phyloP scores from a whole-genome alignment of 1,140 invertebrate species.

The Drosophila pandora region DNA sequence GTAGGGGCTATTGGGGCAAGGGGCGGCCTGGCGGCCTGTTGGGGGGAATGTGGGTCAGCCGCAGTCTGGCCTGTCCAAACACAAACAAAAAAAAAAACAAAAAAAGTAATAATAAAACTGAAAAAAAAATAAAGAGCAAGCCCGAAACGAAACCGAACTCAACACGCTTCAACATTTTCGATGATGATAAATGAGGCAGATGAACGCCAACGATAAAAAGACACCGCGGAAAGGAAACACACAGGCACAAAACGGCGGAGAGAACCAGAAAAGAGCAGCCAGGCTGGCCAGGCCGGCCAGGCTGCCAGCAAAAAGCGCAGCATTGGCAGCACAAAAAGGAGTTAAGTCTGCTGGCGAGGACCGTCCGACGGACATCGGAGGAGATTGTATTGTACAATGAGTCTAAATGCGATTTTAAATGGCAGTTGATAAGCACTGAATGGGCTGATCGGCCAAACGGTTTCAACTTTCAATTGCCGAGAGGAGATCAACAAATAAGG shows the following conservation, averaged over 20 bases:
- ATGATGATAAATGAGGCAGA: conserved; percentile 66
- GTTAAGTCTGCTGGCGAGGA: conserved; percentile 40
- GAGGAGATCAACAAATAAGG: conserved; percentile 5
- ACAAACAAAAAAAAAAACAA: conserved; percentile 30
- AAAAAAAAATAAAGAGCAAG: conserved; percentile 36
- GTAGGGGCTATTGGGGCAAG: conserved; percentile 1
- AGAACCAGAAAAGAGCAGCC: conserved; percentile 7
- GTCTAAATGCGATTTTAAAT: conserved; percentile 63
- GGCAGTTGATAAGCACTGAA: conserved; percentile 60
- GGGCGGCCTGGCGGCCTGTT: background rate
- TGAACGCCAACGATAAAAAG: conserved; percentile 62
- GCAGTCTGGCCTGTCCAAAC: conserved; percentile 56
- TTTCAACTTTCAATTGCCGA: conserved; percentile 41
- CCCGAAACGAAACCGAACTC: conserved; percentile 60
- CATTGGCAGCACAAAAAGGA: conserved; percentile 32
- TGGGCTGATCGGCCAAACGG: conserved; percentile 39
- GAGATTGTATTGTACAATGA: conserved; percentile 37
- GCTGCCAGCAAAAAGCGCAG: conserved; percentile 12
- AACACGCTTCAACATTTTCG: conserved; percentile 65
- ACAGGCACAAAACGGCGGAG: conserved; percentile 2
- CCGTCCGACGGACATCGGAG: conserved; percentile 7
- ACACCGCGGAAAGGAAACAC: conserved; percentile 36
- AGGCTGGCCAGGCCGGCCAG: background rate
- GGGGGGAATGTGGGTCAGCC: conserved; percentile 56
- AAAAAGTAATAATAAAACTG: conserved; percentile 3